Conservation (phyloP, 35 echinoderm and acorn worm genomes). For the Apostichopus parvimensis region DNA sequence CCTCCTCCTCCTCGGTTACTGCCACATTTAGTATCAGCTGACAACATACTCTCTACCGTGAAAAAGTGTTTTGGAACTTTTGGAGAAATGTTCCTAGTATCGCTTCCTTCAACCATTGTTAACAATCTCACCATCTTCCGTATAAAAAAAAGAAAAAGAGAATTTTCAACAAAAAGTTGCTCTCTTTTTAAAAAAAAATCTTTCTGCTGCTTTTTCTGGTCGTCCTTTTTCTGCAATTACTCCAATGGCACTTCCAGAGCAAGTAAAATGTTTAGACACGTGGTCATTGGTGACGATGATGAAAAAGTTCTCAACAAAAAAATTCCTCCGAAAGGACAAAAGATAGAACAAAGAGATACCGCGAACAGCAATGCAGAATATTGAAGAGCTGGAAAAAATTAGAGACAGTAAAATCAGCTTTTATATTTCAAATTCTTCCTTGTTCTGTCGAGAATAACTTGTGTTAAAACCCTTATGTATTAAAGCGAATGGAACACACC, state of each 20-base stretch:
- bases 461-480: neutral
- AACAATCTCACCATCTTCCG: conserved; percentile 51
- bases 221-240: too few relatives aligned
- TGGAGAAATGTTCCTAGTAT: conserved; percentile 51
- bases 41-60: conserved; percentile 56
- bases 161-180: too few relatives aligned
- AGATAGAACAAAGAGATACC: too few relatives aligned
- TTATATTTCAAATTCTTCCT: too few relatives aligned
- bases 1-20: neutral
- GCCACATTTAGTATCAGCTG: neutral
- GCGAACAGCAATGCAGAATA: too few relatives aligned
- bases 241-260: neutral
- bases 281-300: neutral
- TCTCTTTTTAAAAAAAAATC: too few relatives aligned
- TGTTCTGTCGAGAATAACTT: neutral
- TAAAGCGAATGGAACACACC: neutral
- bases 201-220: too few relatives aligned
- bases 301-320: neutral
- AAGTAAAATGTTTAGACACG: neutral
- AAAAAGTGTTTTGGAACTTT: conserved; percentile 61
- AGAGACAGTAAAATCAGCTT: too few relatives aligned
- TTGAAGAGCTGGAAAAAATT: too few relatives aligned
- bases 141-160: neutral
- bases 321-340: neutral
- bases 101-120: conserved; percentile 58